Base-by-base conservation (phyloP, 2,113 vertebrate genomes). In the Glaucidium brasilianum region DNA sequence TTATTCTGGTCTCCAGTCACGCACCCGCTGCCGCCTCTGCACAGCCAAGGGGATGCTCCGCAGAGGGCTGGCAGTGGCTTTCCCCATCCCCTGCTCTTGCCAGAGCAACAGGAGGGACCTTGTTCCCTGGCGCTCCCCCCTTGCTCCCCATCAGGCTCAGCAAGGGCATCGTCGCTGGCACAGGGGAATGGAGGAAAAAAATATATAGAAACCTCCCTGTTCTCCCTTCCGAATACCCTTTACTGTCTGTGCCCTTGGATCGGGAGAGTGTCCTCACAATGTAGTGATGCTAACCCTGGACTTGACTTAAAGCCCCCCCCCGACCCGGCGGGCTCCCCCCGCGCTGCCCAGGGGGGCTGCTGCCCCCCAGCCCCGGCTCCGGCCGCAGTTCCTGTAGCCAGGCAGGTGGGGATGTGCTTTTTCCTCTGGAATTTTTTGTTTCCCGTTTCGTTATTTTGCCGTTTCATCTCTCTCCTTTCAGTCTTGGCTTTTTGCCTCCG, bases 151-250 rank as follows among this genome's bases (percentile, higher is more conserved):
- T 10, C 22, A 27, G 52, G 45, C 55, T 25, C 64, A 67, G 63
- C 19, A 23, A 34, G 45, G 59, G 34, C 52, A 62, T 64, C 30
- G 45, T 49, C 55, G 56, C 4, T n/a, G 75, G 53, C 74, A 85
- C n/a, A 62, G 52, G 20, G 41, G 5, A n/a, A 30, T 3, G 17
- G 15, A 49, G 34, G 6, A 55, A 49, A 52, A 52, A 35, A 9
- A 18, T 1, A 6, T 6, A 2, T 4, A 10, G n/a, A n/a, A n/a
- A n/a, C 27, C 34, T 66, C 35, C 49, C n/a, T 27, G 19, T 8
- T 82, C 71, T n/a, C 29, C 26, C 29, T 72, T 47, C 30, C 58
- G 43, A 59, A 43, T 0, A 10, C 56, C 32, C 32, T 76, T 41
- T 60, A 9, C 35, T 25, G 32, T 10, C 62, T 26, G 30, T 3